Evolutionary conservation across 2,113 vertebrate genomes (phyloP), one percentile per base, ranked within the genome.

Genomic region (Hiodon alosoides): DNA sequence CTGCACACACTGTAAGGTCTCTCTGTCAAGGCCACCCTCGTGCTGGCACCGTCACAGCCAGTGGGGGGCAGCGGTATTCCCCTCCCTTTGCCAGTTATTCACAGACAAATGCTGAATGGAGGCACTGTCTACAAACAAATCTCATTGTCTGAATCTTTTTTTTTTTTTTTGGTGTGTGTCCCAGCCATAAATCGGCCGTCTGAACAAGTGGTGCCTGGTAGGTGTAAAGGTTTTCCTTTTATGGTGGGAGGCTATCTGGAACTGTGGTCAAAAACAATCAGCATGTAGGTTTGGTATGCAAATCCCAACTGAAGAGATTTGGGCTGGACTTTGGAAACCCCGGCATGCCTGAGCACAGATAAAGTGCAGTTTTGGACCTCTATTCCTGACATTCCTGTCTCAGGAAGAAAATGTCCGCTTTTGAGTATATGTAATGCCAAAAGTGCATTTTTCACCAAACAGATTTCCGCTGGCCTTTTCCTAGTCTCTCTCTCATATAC

Each of bases 21-120:
- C 61, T 66, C 60, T 48, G 72, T 85, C 83, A 84, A 89, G 87
- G 89, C 76, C 81, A 54, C 10, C 1, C 71, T 55, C 51, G 73
- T 58, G 1, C 16, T 75, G 76, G 76, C 75, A 76, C 69, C 77
- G 74, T 17, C 11, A 71, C 70, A 2, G 79, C 70, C 46, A 4
- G 52, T 78, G 73, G 76, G 68, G 71, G 3, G 76, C 72, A 17
- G 5, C 57, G 82, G 76, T 78, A 79, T 74, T n/a, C 69, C 78
- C 51, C 74, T 58, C 50, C 4, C 73, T 53, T 31, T 48, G 65
- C 71, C 52, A 53, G 66, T 72, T 66, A 51, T 73, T 46, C 46
- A 17, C 3, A 13, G 48, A 50, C 31, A 74, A 51, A 31, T 1
- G 2, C 52, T 67, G 62, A 67, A 74, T 57, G 60, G n/a, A 54